Evolutionary conservation across 35 echinoderm and acorn worm species (phyloP).

Genomic region (Apostichopus californicus): DNA sequence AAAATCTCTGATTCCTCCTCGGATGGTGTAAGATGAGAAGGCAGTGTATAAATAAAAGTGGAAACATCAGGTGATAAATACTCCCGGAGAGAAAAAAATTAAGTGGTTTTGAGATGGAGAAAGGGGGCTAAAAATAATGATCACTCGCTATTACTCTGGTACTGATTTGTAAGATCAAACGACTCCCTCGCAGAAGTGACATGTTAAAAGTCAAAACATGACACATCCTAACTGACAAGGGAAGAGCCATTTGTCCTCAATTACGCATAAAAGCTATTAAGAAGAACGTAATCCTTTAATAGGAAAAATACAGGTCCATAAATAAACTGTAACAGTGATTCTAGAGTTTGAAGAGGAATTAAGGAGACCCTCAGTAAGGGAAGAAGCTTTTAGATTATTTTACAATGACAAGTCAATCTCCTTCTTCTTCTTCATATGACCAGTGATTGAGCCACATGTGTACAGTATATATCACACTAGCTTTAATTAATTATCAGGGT

Average conservation of each 20-base stretch:
- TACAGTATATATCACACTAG: too few species aligned
- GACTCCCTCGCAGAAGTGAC: constrained; percentile 15
- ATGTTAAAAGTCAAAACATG: constrained; percentile 49
- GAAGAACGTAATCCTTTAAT: neutral
- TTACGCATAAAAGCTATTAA: constrained; percentile 24
- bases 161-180: constrained; percentile 51
- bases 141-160: neutral
- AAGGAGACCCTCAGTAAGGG: neutral
- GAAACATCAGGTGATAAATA: constrained; percentile 44
- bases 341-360: neutral
- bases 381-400: neutral
- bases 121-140: neutral
- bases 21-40: constrained; percentile 27
- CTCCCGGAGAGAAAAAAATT: constrained; percentile 20
- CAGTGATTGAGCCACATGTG: neutral
- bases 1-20: constrained; percentile 28
- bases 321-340: neutral
- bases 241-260: constrained; percentile 3
- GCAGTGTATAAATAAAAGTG: constrained; percentile 37
- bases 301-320: neutral
- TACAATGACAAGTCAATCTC: neutral
- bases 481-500: too few species aligned
- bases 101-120: constrained; percentile 23
- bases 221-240: neutral
- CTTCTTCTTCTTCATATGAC: neutral